Percentiles rank a stretch among this genome's conserved stretches.
These are phyloP conservation scores for Pegea sp. DNA, from an alignment of 23 tunicate species.

Conservation along the genomic window DNA sequence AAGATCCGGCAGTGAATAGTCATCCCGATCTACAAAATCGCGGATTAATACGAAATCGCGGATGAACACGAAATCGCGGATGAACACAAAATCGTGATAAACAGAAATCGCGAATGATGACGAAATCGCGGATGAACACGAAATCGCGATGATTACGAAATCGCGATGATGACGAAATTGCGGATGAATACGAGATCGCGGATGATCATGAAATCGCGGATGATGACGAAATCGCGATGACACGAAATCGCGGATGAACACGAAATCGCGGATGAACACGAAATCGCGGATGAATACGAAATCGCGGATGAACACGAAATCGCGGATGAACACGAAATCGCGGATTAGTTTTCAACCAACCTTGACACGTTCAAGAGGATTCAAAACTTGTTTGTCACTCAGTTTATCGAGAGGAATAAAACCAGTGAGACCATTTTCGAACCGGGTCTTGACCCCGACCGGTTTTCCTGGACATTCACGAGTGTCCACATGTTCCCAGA, in stretches of 20 bases:
- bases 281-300: not conserved
- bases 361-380: conserved; percentile 75
- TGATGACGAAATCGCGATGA: not conserved
- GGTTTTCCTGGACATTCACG: conserved; percentile 83
- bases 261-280: not conserved
- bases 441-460: conserved; percentile 46
- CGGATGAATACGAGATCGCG: not conserved
- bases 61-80: not conserved
- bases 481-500: conserved; percentile 77
- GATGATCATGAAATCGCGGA: not conserved
- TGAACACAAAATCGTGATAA: conserved; percentile 1
- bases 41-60: not conserved
- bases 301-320: not conserved
- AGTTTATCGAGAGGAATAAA: conserved; percentile 53
- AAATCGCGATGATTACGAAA: conserved; percentile 2
- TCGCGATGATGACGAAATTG: not conserved
- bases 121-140: conserved; percentile 1
- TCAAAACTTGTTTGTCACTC: conserved; percentile 51
- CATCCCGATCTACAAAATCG: conserved; percentile 39
- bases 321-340: conserved; percentile 3
- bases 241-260: not conserved
- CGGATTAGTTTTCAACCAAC: conserved; percentile 2
- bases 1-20: conserved; percentile 65
- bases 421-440: conserved; percentile 69
- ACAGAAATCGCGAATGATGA: not conserved